Percentiles rank a stretch among this genome's conserved stretches.
Evolutionary conservation across 1,140 invertebrate species (phyloP).

Genomic region (Homalodisca vitripennis): DNA sequence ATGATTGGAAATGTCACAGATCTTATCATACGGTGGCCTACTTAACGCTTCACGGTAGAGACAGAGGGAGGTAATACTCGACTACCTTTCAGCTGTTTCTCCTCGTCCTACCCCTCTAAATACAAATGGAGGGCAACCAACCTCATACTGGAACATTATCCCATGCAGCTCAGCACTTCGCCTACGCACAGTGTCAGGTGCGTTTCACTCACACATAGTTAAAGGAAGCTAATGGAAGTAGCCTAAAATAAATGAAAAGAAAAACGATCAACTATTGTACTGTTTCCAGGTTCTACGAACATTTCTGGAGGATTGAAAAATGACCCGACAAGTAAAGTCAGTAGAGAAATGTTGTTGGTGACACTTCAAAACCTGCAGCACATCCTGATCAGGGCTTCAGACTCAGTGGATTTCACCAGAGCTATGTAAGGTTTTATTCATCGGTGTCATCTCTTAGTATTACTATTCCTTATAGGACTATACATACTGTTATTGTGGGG

Average conservation of each 20-base stretch:
- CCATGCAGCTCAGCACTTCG: constrained; percentile 46
- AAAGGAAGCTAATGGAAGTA: too few relatives aligned
- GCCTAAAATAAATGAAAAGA: too few relatives aligned
- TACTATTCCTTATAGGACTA: too few relatives aligned
- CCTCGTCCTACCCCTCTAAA: constrained; percentile 72
- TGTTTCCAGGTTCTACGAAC: constrained; percentile 56
- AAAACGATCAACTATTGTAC: too few relatives aligned
- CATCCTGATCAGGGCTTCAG: constrained; percentile 74
- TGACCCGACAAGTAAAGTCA: constrained; percentile 59
- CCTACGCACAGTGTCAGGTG: constrained; percentile 61
- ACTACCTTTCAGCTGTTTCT: constrained; percentile 58
- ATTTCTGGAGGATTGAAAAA: constrained; percentile 64
- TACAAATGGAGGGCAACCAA: constrained; percentile 82
- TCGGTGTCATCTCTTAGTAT: too few relatives aligned
- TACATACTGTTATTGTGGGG: too few relatives aligned
- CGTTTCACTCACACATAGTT: too few relatives aligned
- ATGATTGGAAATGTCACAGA: constrained; percentile 57
- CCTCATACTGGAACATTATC: constrained; percentile 76
- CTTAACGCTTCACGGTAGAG: constrained; percentile 74
- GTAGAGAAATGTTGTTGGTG: constrained; percentile 82
- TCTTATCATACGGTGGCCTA: constrained; percentile 89
- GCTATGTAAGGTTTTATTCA: constrained; percentile 61
- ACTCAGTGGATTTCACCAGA: constrained; percentile 62
- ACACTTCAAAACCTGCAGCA: constrained; percentile 83
- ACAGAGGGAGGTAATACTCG: constrained; percentile 60